Conservation (phyloP, 2,113 vertebrate species). For the Psittacus erithacus region DNA sequence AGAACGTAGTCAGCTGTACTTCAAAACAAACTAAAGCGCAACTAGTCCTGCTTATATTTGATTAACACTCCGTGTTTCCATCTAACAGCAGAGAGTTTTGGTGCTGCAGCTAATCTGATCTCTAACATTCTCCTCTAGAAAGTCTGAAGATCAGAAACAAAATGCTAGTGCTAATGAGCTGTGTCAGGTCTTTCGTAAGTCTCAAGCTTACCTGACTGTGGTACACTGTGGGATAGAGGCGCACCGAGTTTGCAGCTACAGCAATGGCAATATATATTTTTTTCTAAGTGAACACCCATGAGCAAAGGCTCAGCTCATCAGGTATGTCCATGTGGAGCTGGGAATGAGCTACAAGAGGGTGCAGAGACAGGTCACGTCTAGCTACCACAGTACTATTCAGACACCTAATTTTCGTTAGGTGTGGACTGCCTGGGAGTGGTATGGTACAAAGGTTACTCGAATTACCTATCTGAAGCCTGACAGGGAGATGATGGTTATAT, state of each 20-base stretch:
- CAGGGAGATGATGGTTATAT: neutral
- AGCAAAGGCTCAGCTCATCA: neutral
- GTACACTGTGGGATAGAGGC: neutral
- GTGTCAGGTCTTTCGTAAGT: neutral
- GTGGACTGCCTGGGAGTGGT: neutral
- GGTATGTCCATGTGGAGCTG: neutral
- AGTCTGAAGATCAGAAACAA: neutral
- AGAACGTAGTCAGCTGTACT: conserved; percentile 20
- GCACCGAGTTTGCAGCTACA: neutral
- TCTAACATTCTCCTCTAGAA: neutral
- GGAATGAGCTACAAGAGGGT: neutral
- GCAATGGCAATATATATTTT: accelerated
- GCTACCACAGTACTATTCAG: neutral
- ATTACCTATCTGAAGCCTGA: neutral
- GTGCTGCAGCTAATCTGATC: neutral
- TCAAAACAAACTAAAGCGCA: neutral
- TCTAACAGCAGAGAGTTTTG: neutral
- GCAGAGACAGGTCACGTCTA: neutral
- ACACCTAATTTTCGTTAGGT: neutral
- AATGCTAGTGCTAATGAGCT: neutral
- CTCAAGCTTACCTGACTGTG: neutral
- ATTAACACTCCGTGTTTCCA: neutral
- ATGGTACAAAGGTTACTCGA: neutral
- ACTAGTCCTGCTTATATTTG: neutral
- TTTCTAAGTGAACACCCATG: neutral